Base-by-base conservation (phyloP, 2,888 invertebrate genomes). In the Portevinia maculata region DNA sequence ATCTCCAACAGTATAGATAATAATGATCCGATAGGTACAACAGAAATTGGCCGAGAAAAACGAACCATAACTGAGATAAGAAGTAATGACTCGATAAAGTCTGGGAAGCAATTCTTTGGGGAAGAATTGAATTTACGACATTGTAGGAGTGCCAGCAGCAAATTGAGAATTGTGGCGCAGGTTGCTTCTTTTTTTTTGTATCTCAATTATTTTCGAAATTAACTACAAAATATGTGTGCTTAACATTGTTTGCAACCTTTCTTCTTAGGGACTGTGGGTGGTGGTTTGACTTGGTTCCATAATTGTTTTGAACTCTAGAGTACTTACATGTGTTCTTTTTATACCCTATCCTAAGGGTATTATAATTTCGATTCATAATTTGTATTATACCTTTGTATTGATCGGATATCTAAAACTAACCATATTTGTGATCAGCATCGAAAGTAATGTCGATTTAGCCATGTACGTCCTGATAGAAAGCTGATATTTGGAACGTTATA, bases 21-120 rank as follows among this genome's bases (percentile, higher is more conserved):
- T 50, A 55, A 55, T 44, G 69, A 79, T 62, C 60, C 79, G 50
- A 64, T 64, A 17, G 6, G 8, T 17, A 11, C 11, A 32, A 32
- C 17, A 21, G 7, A 64, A 44, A n/a, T n/a, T n/a, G n/a, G n/a
- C n/a, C 17, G 8, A 52, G n/a, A 41, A 50, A 69, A 64, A 50
- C 3, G 8, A 44, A 69, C 28, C 46, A 17, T 21, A 32, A 7
- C 24, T 11, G 50, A 79, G 74, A 79, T 79, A 75, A 75, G 52
- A 62, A 52, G 41, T 69, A 69, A 74, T 55, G 73, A 34, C 69
- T 53, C 32, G 19, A 57, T 70, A 21, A 28, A 65, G 67, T 24
- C 34, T 48, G 60, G 59, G 28, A 64, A 53, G 52, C 13, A 32
- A 39, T 41, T 53, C 69, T 32, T 7, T n/a, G n/a, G n/a, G n/a